Conservation (phyloP, 2,888 invertebrate genomes). For the Hydraecia micacea region DNA sequence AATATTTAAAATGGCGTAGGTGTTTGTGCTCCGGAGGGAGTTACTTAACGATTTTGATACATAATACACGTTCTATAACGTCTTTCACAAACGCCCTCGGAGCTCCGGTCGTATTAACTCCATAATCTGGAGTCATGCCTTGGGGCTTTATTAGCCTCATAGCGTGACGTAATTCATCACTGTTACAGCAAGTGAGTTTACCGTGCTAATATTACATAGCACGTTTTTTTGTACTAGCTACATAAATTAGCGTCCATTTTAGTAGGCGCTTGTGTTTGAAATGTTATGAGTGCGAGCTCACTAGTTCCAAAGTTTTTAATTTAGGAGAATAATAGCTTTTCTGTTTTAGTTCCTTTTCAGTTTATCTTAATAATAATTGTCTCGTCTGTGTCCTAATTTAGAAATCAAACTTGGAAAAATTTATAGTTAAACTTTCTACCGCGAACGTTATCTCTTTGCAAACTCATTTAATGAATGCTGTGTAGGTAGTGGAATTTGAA, state of each 20-base stretch:
- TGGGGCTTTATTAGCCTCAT: slow-evolving; percentile 56
- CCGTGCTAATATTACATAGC: slow-evolving; percentile 51
- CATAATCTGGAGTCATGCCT: slow-evolving; percentile 61
- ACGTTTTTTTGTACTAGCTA: slow-evolving; percentile 42
- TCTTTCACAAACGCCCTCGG: slow-evolving; percentile 58
- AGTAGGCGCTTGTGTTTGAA: slow-evolving; percentile 37
- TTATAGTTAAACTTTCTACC: neutral
- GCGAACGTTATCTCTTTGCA: neutral
- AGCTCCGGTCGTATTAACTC: slow-evolving; percentile 62
- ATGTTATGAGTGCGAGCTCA: neutral
- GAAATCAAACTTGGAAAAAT: neutral
- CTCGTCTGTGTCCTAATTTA: neutral
- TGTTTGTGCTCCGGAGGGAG: slow-evolving; percentile 35
- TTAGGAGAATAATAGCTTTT: neutral
- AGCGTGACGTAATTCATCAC: slow-evolving; percentile 62
- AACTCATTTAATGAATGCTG: slow-evolving; percentile 2
- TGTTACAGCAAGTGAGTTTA: slow-evolving; percentile 42
- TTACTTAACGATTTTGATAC: slow-evolving; percentile 62
- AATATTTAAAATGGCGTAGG: slow-evolving; percentile 53
- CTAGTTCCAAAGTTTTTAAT: slow-evolving; percentile 6
- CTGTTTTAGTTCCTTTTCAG: slow-evolving; percentile 15
- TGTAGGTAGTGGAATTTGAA: neutral
- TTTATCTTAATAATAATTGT: slow-evolving; percentile 10
- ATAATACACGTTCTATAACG: slow-evolving; percentile 47
- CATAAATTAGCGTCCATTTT: slow-evolving; percentile 33